phyloP scores from a whole-genome alignment of 2,113 vertebrate species.

The Macaca mulatta region DNA sequence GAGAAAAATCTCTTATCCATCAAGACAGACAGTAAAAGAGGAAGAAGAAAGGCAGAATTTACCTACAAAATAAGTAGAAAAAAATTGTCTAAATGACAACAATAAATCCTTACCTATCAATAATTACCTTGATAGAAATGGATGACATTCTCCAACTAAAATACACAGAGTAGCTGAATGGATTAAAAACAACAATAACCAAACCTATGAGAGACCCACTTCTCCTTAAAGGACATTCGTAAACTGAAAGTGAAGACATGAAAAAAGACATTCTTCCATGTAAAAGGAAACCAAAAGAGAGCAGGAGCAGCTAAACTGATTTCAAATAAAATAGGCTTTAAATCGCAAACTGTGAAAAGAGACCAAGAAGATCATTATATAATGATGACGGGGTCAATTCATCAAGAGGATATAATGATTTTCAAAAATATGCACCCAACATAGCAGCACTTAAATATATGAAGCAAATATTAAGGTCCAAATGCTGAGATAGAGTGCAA shows the following conservation, averaged over 20 bases:
- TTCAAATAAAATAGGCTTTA: not conserved
- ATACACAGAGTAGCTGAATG: not conserved
- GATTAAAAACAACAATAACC: not conserved
- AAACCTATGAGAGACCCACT: not conserved
- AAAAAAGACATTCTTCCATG: not conserved
- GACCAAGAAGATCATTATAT: not conserved
- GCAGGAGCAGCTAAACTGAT: not conserved
- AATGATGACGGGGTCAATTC: not conserved
- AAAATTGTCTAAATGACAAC: not conserved
- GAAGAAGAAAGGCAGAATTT: not conserved
- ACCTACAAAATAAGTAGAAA: not conserved
- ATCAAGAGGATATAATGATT: not conserved
- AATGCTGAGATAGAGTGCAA: not conserved
- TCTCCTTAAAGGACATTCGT: not conserved
- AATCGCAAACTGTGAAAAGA: not conserved
- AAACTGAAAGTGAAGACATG: not conserved
- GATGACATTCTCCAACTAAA: not conserved
- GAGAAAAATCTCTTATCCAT: not conserved
- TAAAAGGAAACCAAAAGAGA: not conserved
- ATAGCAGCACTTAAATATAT: not conserved
- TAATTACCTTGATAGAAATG: not conserved
- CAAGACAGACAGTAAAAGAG: not conserved
- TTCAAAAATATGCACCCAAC: not conserved
- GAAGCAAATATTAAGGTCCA: not conserved
- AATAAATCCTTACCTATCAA: not conserved